Evolutionary conservation across 2,113 vertebrate species (phyloP).

Genomic region (Phycodurus eques): DNA sequence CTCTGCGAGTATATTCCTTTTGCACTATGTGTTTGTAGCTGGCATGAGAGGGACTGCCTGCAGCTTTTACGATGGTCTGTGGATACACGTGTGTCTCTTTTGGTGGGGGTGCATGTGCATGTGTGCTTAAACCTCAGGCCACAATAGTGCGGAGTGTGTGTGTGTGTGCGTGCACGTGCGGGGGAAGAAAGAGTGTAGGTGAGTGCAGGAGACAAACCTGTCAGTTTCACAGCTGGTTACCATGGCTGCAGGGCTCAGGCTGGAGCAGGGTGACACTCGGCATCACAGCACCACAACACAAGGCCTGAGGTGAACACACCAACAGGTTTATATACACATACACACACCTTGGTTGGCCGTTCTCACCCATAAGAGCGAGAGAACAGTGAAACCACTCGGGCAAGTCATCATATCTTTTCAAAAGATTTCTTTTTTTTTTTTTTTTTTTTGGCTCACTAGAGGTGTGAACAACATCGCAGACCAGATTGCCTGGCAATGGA

Average conservation of each 20-base stretch:
- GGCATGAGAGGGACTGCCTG: constrained; percentile 64
- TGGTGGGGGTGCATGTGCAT: constrained; percentile 19
- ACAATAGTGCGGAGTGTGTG: constrained; percentile 39
- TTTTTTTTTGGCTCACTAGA: constrained; percentile 64
- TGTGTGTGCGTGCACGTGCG: constrained; percentile 23
- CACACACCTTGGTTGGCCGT: constrained; percentile 48
- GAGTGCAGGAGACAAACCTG: constrained; percentile 70
- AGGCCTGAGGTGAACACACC: constrained; percentile 62
- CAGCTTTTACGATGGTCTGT: constrained; percentile 67
- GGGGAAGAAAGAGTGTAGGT: constrained; percentile 59
- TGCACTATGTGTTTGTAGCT: constrained; percentile 57
- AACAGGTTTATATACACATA: constrained; percentile 31
- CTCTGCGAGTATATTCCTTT: constrained; percentile 56
- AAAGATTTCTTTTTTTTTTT: constrained; percentile 46
- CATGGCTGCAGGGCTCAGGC: constrained; percentile 70
- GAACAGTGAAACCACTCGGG: constrained; percentile 70
- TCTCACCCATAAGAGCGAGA: constrained; percentile 59
- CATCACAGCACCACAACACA: constrained; percentile 65
- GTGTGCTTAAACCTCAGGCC: constrained; percentile 68
- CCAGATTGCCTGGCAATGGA: constrained; percentile 81
- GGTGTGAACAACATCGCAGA: constrained; percentile 78
- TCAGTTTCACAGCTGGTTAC: constrained; percentile 74
- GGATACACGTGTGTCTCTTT: constrained; percentile 54
- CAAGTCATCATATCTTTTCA: constrained; percentile 70
- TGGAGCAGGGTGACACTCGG: constrained; percentile 66